Evolutionary conservation across 2,797 vertebrate species (phyloP).

Genomic region (Manis crassicaudata): DNA sequence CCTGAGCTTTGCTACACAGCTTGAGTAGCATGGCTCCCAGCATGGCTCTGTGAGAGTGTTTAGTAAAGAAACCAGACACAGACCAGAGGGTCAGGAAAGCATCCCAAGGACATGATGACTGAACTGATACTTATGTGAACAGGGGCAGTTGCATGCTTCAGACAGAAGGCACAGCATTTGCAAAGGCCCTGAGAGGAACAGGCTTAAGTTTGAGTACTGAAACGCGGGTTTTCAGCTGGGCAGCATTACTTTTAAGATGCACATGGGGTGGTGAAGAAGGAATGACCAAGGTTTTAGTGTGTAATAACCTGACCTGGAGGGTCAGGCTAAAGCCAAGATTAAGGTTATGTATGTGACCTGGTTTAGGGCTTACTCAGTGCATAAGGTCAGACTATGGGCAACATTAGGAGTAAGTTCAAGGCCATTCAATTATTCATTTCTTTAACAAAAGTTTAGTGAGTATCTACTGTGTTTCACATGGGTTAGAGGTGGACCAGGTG

Average conservation of each 20-base stretch:
- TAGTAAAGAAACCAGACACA: not conserved
- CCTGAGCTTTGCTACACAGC: no score
- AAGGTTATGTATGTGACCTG: not conserved
- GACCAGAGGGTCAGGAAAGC: not conserved
- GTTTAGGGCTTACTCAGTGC: not conserved
- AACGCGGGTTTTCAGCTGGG: not conserved
- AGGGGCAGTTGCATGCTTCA: not conserved
- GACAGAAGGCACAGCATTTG: not conserved
- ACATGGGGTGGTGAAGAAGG: not conserved
- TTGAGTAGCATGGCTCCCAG: no score
- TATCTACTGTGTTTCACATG: not conserved
- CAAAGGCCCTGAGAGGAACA: not conserved
- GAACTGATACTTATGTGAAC: not conserved
- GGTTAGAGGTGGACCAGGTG: not conserved
- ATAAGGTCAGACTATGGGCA: not conserved
- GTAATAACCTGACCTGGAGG: not conserved
- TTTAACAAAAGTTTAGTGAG: not conserved
- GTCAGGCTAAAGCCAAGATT: not conserved
- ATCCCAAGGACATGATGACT: not conserved
- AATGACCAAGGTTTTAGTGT: not conserved
- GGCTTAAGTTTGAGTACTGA: not conserved
- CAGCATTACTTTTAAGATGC: not conserved
- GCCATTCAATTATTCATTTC: not conserved
- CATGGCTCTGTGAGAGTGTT: not conserved
- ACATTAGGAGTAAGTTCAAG: not conserved